Base-by-base conservation (phyloP, 2,888 invertebrate genomes). In the Meghimatium bilineatum region DNA sequence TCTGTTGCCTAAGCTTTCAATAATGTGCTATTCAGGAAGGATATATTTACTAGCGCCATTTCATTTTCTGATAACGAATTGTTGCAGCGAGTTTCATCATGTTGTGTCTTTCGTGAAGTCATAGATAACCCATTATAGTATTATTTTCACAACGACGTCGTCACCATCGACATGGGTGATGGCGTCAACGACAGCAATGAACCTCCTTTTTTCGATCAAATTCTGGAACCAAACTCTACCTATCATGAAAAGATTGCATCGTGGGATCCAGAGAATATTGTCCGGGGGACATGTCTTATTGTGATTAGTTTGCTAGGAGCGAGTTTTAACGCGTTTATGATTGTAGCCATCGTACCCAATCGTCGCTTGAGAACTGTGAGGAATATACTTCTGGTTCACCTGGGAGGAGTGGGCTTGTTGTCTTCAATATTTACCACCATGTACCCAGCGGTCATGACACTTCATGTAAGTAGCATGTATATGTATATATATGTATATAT, bases 241-340 rank as follows among this genome's bases (percentile, higher is more conserved):
- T 79, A 26, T 14, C 20, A 20, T 32, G 17, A 38, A n/a, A n/a
- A 14, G 32, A 32, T 0, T 36, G 38, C 14, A 26, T 56, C 38
- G 36, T 71, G 69, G 81, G 34, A 49, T 0, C 77, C 76, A 34
- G 38, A 77, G 56, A 82, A 77, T 34, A 63, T 67, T 38, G 77
- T 82, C 38, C 32, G 67, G 71, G 85, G 71, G 72, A 77, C 81
- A 69, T 81, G 77, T 66, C 52, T 82, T 12, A 69, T 82, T 0
- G 69, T 77, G 8, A 69, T 82, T 69, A 82, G 76, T 66, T 36
- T 82, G 23, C 20, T 76, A 5, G 77, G 76, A 38, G 76, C 77
- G 10, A 82, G 66, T 38, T 66, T 80, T 75, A 84, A 78, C 69
- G 67, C 78, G 67, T 78, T 84, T 66, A 84, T 84, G 78, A 84